Evolutionary conservation across 2,888 invertebrate genomes (phyloP).

Genomic region (Athetis lepigone): DNA sequence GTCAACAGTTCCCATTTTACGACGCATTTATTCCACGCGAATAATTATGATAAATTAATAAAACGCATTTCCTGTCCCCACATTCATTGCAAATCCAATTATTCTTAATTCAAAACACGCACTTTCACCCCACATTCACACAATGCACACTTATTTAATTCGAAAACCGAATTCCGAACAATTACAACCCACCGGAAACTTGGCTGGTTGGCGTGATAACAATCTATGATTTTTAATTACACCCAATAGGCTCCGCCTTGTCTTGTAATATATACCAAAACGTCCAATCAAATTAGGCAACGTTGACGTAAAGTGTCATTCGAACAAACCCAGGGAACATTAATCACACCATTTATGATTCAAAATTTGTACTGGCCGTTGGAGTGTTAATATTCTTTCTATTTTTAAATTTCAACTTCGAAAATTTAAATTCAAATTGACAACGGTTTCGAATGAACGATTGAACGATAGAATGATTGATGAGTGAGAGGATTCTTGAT

Average conservation of each 20-base stretch:
- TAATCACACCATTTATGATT: slow-evolving; percentile 79
- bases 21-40: neutral
- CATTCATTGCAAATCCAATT: slow-evolving; percentile 48
- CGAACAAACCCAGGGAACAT: slow-evolving; percentile 75
- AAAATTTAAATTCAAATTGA: slow-evolving; percentile 75
- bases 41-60: slow-evolving; percentile 8
- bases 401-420: slow-evolving; percentile 60
- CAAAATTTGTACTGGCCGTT: slow-evolving; percentile 68
- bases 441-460: slow-evolving; percentile 68
- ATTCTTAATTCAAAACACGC: slow-evolving; percentile 55
- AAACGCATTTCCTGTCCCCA: slow-evolving; percentile 31
- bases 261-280: slow-evolving; percentile 84
- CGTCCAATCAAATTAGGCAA: slow-evolving; percentile 87
- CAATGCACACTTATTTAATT: slow-evolving; percentile 53
- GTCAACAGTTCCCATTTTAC: neutral
- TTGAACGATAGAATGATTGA: slow-evolving; percentile 66
- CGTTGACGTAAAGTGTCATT: slow-evolving; percentile 82
- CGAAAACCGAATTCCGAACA: slow-evolving; percentile 73
- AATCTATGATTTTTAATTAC: slow-evolving; percentile 86
- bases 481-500: slow-evolving; percentile 56
- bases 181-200: slow-evolving; percentile 81
- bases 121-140: slow-evolving; percentile 55
- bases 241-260: slow-evolving; percentile 82
- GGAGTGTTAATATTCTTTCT: slow-evolving; percentile 69
- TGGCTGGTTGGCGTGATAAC: slow-evolving; percentile 83